Conservation (phyloP, 2,113 vertebrate species). For the Ceratotherium simum region DNA sequence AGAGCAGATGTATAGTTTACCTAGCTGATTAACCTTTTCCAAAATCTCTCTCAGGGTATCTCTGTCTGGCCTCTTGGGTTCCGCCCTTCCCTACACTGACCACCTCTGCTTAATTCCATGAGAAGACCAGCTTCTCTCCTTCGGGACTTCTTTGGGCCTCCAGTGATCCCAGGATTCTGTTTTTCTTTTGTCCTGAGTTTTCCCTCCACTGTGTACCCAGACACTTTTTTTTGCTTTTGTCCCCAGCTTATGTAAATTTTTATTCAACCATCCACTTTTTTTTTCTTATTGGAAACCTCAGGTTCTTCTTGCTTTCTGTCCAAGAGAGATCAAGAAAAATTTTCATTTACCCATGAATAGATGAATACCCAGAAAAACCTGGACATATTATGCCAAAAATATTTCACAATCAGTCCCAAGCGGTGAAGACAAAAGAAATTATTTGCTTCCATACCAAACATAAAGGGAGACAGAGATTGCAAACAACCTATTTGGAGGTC, state of each 20-base stretch:
- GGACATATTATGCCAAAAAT: not conserved
- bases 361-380: constrained; percentile 15
- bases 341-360: not conserved
- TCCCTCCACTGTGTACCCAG: not conserved
- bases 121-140: not conserved
- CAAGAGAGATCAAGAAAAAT: constrained; percentile 12
- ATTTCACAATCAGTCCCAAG: not conserved
- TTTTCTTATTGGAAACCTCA: not conserved
- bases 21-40: not conserved
- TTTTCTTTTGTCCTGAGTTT: not conserved
- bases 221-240: not conserved
- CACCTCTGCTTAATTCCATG: not conserved
- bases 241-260: not conserved
- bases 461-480: not conserved
- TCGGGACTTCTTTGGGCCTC: not conserved
- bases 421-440: not conserved
- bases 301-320: not conserved
- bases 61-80: not conserved
- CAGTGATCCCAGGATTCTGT: not conserved
- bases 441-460: not conserved
- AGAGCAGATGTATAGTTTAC: not conserved
- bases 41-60: not conserved
- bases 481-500: not conserved
- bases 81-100: not conserved
- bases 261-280: not conserved